These are phyloP conservation scores for Notocelia uddmanniana DNA, from an alignment of 2,888 invertebrate genomes.

Conservation along the genomic window DNA sequence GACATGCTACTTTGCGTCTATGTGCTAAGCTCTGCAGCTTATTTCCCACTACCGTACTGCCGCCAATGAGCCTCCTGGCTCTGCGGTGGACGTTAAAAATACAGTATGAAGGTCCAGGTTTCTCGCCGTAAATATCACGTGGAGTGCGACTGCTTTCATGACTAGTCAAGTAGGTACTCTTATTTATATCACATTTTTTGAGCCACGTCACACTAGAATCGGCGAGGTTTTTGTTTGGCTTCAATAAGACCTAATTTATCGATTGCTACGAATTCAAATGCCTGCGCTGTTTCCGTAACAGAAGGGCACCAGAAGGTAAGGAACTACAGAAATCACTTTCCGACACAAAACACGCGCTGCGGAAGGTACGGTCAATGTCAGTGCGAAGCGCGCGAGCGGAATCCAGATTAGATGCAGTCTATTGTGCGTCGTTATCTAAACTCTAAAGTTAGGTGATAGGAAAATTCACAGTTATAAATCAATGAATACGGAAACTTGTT, in stretches of 20 bases:
- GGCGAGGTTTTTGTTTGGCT: neutral
- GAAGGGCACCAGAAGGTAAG: slow-evolving; percentile 27
- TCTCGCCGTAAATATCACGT: no score
- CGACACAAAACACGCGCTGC: slow-evolving; percentile 59
- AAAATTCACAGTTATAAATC: neutral
- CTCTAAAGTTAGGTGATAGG: slow-evolving; percentile 3
- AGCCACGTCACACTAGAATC: no score
- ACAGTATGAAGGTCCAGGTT: no score
- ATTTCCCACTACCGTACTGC: no score
- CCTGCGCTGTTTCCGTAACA: slow-evolving; percentile 16
- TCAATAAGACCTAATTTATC: no score
- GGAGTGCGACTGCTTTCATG: no score
- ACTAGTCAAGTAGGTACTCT: no score
- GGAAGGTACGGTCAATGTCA: slow-evolving; percentile 67
- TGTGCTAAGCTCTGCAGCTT: no score
- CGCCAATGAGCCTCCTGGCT: no score
- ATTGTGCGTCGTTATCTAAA: slow-evolving; percentile 19
- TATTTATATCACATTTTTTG: no score
- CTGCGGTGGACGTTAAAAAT: no score
- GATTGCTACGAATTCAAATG: neutral
- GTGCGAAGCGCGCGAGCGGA: slow-evolving; percentile 50
- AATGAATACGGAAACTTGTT: neutral
- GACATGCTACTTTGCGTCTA: no score
- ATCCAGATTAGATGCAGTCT: slow-evolving; percentile 51
- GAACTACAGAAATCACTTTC: slow-evolving; percentile 44